phyloP scores from a whole-genome alignment of 30 jellyfish, hydroid and myxozoan genomes.

The Haliclystus octoradiatus region DNA sequence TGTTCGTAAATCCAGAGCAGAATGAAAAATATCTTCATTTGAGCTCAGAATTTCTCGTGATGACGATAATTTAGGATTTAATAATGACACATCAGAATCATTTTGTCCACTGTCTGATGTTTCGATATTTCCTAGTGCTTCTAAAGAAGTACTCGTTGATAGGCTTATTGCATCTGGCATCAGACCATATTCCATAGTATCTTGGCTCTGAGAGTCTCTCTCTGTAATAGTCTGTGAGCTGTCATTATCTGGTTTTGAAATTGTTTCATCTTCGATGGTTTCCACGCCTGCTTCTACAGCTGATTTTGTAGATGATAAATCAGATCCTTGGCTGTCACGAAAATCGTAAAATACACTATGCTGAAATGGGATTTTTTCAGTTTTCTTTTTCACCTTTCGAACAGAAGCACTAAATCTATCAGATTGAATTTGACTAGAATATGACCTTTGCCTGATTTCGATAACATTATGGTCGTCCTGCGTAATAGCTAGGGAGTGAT shows the following conservation, averaged over 20 bases:
- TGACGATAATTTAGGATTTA: neutral
- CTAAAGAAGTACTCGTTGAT: neutral
- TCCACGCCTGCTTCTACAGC: neutral
- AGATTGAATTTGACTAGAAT: neutral
- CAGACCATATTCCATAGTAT: too few species aligned
- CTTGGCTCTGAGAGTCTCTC: neutral
- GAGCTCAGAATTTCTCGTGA: conserved; percentile 10
- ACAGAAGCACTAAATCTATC: neutral
- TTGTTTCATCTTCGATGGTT: neutral
- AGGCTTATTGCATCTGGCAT: neutral
- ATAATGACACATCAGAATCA: neutral
- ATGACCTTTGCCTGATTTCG: neutral
- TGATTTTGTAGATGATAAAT: neutral
- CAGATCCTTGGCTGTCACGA: neutral
- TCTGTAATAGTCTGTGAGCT: neutral
- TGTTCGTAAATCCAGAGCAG: conserved; percentile 46
- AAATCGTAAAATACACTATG: conserved; percentile 18
- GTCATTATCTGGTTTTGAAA: neutral
- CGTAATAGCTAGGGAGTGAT: conserved; percentile 63
- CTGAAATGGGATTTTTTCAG: conserved; percentile 16
- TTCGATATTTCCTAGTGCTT: neutral
- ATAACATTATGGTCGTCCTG: conserved; percentile 57
- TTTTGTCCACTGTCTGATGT: neutral
- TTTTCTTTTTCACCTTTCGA: neutral
- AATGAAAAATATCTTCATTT: conserved; percentile 31